A percentile compares a stretch with the other conserved stretches of the same genome.
phyloP scores from a whole-genome alignment of 2,797 vertebrate species.

The Simalia tracyae region DNA sequence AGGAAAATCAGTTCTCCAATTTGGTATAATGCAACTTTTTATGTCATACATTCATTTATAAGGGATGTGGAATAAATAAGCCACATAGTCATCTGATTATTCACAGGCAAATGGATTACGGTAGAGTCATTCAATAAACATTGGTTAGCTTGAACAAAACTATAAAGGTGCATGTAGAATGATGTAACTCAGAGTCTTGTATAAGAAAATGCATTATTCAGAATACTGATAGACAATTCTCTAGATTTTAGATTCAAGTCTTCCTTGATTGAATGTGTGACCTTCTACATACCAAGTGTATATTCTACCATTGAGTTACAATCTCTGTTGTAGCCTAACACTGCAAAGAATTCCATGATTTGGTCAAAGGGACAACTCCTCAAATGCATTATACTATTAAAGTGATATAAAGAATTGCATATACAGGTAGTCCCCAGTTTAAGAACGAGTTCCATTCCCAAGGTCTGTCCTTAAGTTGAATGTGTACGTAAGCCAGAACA shows the following conservation, averaged over 20 bases:
- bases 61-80: neutral
- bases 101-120: neutral
- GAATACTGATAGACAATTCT: neutral
- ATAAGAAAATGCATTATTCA: neutral
- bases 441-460: too few relatives aligned
- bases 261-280: neutral
- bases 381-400: neutral
- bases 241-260: neutral
- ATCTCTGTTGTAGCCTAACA: too few relatives aligned
- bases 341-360: neutral
- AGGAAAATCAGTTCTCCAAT: neutral
- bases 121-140: neutral
- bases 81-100: neutral
- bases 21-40: neutral
- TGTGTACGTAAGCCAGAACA: too few relatives aligned
- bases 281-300: neutral
- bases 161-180: neutral
- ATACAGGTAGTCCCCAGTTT: too few relatives aligned
- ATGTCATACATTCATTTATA: neutral
- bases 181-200: neutral
- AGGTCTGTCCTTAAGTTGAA: too few relatives aligned
- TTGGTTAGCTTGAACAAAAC: neutral
- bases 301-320: neutral
- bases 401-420: too few relatives aligned
- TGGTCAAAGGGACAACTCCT: neutral